These are phyloP conservation scores for Drepana arcuata DNA, from an alignment of 1,140 invertebrate genomes.

Conservation along the genomic window DNA sequence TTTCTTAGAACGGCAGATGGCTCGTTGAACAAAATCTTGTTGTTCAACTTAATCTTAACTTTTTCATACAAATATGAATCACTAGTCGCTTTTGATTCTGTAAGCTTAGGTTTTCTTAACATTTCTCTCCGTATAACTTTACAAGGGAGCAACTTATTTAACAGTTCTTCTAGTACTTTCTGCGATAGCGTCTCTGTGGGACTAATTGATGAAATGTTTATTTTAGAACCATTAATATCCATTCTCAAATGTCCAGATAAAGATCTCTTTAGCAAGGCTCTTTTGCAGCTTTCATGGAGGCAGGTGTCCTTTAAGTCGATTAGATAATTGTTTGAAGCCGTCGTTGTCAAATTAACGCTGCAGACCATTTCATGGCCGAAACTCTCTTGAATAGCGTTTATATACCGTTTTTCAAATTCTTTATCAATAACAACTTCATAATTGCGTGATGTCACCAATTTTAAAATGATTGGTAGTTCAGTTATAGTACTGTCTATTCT, in stretches of 20 bases:
- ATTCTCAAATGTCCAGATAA: constrained; percentile 33
- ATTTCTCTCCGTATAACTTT: constrained; percentile 7
- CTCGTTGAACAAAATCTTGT: constrained; percentile 11
- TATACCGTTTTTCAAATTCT: constrained; percentile 39
- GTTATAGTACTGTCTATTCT: constrained; percentile 7
- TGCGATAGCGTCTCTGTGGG: constrained; percentile 11
- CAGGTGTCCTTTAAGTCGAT: constrained; percentile 17
- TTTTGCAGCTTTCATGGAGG: constrained; percentile 10
- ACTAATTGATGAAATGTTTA: no score
- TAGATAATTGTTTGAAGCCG: constrained; percentile 20
- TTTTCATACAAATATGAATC: constrained; percentile 26
- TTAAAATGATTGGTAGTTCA: constrained; percentile 23
- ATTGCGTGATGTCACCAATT: constrained; percentile 26
- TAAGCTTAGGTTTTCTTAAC: constrained; percentile 5
- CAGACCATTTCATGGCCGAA: constrained; percentile 17
- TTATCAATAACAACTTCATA: constrained; percentile 39
- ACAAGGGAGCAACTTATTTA: constrained; percentile 11
- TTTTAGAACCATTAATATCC: constrained; percentile 1
- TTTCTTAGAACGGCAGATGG: constrained; percentile 20
- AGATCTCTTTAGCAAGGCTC: constrained; percentile 32
- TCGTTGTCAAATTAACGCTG: constrained; percentile 22
- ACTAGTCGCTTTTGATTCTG: constrained; percentile 17
- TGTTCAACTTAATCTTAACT: constrained; percentile 18
- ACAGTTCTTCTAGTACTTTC: constrained; percentile 11
- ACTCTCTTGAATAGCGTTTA: constrained; percentile 19